Evolutionary conservation across 64 coral and sea anemone species (phyloP).

Genomic region (Actinia tenebrosa): DNA sequence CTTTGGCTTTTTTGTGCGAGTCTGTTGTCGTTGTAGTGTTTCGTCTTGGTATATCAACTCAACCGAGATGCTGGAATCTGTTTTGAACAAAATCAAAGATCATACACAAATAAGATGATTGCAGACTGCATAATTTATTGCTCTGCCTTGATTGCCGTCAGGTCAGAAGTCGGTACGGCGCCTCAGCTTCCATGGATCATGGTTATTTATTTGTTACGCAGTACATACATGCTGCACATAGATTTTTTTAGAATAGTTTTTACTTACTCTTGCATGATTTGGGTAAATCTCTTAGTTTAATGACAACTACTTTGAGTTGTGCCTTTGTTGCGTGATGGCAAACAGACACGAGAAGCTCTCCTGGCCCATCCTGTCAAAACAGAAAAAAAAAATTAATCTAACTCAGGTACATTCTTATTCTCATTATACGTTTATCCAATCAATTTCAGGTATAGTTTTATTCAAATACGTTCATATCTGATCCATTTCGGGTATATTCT

Average conservation of each 20-base stretch:
- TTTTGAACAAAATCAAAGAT: neutral
- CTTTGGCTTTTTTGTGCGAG: constrained; percentile 33
- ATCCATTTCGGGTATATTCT: neutral
- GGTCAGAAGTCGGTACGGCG: no score
- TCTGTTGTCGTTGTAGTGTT: constrained; percentile 45
- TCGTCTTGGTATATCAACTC: constrained; percentile 58
- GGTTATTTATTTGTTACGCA: no score
- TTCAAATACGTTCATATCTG: no score
- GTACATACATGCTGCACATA: no score
- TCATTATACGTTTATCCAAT: no score
- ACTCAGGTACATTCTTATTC: neutral
- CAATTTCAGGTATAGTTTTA: no score
- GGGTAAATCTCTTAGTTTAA: constrained; percentile 48
- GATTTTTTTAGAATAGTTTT: neutral
- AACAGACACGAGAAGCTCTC: constrained; percentile 66
- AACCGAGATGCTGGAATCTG: constrained; percentile 58
- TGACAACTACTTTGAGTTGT: constrained; percentile 39
- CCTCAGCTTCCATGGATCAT: no score
- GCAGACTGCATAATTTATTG: no score
- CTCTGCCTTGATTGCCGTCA: no score
- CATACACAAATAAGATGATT: neutral
- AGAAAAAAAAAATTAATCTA: neutral
- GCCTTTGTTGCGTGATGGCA: constrained; percentile 76
- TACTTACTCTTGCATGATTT: constrained; percentile 46
- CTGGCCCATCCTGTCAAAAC: neutral